Evolutionary conservation across 2,888 invertebrate species (phyloP).

Genomic region (Agrotis exclamationis): DNA sequence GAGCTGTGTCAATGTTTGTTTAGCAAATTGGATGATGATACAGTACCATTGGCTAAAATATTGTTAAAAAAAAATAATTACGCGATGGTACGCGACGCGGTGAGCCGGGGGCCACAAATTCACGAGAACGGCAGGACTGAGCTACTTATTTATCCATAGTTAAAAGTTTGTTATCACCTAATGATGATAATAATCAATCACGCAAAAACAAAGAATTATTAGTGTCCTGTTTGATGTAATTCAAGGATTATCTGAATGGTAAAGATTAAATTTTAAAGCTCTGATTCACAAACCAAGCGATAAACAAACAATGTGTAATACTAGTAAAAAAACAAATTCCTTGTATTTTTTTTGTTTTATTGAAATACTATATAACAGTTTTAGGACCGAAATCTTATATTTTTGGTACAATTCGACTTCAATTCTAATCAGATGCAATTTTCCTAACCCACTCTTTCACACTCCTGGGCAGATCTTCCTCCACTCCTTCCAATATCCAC

Average conservation of each 20-base stretch:
- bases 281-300: constrained; percentile 3
- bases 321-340: neutral
- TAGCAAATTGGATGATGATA: too few species aligned
- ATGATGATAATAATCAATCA: neutral
- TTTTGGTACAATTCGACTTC: neutral
- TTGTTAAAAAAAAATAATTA: too few species aligned
- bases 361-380: neutral
- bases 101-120: too few species aligned
- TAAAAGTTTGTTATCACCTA: neutral
- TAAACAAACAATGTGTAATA: neutral
- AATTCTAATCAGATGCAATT: neutral
- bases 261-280: constrained; percentile 7
- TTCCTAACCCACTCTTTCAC: too few species aligned
- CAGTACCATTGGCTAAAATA: too few species aligned
- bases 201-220: neutral
- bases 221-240: neutral
- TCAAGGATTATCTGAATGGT: neutral
- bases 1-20: too few species aligned
- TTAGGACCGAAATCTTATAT: neutral
- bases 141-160: too few species aligned
- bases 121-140: too few species aligned
- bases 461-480: too few species aligned
- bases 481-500: too few species aligned
- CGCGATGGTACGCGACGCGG: too few species aligned
- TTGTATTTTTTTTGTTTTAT: neutral